A percentile compares a stretch with the other conserved stretches of the same genome.
These are phyloP conservation scores for Podarcis raffonei DNA, from an alignment of 2,113 vertebrate genomes.

Conservation along the genomic window DNA sequence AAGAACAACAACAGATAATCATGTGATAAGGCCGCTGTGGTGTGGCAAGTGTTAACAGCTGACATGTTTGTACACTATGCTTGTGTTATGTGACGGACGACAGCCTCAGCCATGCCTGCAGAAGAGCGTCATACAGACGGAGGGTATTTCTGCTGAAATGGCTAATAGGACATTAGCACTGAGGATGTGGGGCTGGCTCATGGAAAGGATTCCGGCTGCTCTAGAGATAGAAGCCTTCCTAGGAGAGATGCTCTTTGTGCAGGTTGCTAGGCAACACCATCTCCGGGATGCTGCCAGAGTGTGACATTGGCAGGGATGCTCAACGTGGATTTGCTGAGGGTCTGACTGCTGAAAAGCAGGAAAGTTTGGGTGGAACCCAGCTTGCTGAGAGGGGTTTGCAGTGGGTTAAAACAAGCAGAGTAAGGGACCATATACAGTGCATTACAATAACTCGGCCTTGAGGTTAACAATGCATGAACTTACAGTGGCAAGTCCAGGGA, in stretches of 20 bases:
- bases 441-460: too few species aligned
- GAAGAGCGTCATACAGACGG: not conserved
- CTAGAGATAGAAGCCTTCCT: not conserved
- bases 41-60: too few species aligned
- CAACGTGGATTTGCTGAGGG: not conserved
- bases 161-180: not conserved
- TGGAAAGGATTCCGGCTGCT: not conserved
- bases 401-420: too few species aligned
- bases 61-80: accelerated
- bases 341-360: not conserved
- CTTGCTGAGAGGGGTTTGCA: too few species aligned
- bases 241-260: conserved; percentile 7
- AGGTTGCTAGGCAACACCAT: conserved; percentile 36
- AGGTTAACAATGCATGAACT: too few species aligned
- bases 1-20: too few species aligned
- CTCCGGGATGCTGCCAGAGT: not conserved
- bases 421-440: too few species aligned
- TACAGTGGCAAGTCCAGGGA: too few species aligned
- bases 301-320: too few species aligned
- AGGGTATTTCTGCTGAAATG: not conserved
- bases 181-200: not conserved
- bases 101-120: too few species aligned
- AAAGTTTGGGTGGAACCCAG: too few species aligned
- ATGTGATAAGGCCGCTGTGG: too few species aligned
- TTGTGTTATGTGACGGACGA: not conserved